Base-by-base conservation (phyloP, 1,140 invertebrate species). In the Grapholita molesta region DNA sequence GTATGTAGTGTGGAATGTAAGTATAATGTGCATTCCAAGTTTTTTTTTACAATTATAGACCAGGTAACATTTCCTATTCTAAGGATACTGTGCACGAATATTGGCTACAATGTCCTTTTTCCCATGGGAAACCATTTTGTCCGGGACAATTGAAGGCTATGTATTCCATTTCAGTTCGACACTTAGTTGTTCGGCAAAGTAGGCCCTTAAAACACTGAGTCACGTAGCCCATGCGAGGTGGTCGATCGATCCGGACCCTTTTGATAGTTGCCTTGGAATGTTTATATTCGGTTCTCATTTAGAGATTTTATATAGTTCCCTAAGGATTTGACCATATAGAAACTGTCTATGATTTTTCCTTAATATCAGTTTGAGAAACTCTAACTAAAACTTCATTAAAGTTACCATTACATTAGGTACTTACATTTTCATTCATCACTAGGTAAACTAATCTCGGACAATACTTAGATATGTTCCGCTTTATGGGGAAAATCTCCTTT, bases 151-250 rank as follows among this genome's bases (percentile, higher is more conserved):
- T 61, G 55, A 61, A 61, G 25, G 24, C 25, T 28, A 12, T n/a
- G 55, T 61, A 61, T 28, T 61, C 55, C 55, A 8, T 61, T 61
- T 61, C 55, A 61, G 55, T 32, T 61, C n/a, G 28, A 7, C 55
- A n/a, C 32, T 25, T 61, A 61, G 24, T 52, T 52, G 42, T 61
- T 28, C 24, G 25, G 12, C 9, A 61, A 61, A 61, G 28, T 61
- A 61, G 55, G 55, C n/a, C 55, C 55, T 61, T 61, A 61, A 61
- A 30, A 25, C 55, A 28, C n/a, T 61, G 55, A 61, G 55, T 61
- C 55, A 61, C 55, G 55, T 61, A 61, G 15, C 18, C n/a, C 55
- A 32, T 61, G 24, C 55, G 55, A 61, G 55, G 24, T 57, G 24
- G 53, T 30, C 28, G 55, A 61, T 61, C 55, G 55, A 61, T 61